Base-by-base conservation (phyloP, 1,140 invertebrate species). In the Sminthurides bifidus region DNA sequence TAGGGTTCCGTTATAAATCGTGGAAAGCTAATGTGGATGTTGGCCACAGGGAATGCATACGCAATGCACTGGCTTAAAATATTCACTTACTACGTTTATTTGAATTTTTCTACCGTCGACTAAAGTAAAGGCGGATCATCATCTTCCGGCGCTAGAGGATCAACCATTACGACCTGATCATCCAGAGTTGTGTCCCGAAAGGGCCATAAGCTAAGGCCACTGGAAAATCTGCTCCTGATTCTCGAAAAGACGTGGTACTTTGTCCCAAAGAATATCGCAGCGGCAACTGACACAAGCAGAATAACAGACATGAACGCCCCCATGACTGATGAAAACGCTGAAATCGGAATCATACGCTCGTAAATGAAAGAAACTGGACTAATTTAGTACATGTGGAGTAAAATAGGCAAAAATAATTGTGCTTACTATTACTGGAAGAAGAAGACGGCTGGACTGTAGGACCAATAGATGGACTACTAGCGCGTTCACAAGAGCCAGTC, bases 241-340 rank as follows among this genome's bases (percentile, higher is more conserved):
- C 48, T 29, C 21, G 48, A 31, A 29, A 50, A 31, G n/a, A 50
- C 19, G 12, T 35, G 48, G 19, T 50, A 50, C 21, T 50, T 50
- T n/a, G 48, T 50, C 21, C 48, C 48, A 35, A 50, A 50, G 21
- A 50, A 50, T 17, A 50, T 33, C 37, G 29, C 29, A 33, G 48
- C 48, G 5, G 48, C 48, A 10, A 50, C 15, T 14, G 27, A 14
- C n/a, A 50, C 8, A 21, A 50, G 48, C 12, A 31, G 17, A 1
- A 50, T 31, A 15, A 50, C 19, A 2, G 48, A 31, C 21, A 50
- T 17, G 14, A 50, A 8, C 1, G 48, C 48, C 23, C 29, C 48
- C 27, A 50, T 21, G 12, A 31, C 48, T 10, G 30, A 1, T 10
- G 48, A 48, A 24, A 27, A 48, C 4, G 45, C 45, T 48, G 23